A percentile compares a stretch with the other conserved stretches of the same genome.
phyloP scores from a whole-genome alignment of 2,113 vertebrate genomes.

The Perca schrenkii region DNA sequence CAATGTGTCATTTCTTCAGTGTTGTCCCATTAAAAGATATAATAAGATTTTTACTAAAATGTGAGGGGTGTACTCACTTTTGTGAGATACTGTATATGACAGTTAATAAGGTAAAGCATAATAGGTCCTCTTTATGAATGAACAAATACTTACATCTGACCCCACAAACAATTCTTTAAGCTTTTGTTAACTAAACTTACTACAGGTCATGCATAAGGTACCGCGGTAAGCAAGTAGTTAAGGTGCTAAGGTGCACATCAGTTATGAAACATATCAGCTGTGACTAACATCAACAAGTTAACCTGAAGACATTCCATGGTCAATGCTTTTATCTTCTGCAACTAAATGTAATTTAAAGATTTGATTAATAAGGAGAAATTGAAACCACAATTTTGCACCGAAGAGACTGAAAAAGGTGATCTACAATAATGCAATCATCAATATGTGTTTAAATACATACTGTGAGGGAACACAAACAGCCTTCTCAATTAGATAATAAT shows the following conservation, averaged over 20 bases:
- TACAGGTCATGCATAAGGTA: no score
- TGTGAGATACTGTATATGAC: no score
- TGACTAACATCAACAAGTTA: background rate
- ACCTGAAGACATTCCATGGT: background rate
- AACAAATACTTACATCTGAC: background rate
- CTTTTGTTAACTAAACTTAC: background rate
- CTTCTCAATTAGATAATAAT: background rate
- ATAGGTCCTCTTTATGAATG: background rate
- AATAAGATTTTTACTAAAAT: no score
- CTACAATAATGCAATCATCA: background rate
- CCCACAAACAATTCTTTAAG: slow-evolving; percentile 2
- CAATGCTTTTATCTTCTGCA: background rate
- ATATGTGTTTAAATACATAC: background rate
- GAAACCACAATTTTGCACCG: background rate
- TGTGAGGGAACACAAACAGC: background rate
- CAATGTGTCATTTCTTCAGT: no score
- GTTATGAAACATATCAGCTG: background rate
- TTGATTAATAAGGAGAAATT: background rate
- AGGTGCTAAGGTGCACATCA: background rate
- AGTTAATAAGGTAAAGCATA: no score
- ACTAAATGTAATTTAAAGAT: background rate
- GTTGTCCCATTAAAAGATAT: no score
- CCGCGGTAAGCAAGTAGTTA: background rate
- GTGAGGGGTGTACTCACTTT: no score
- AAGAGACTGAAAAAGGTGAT: background rate